Evolutionary conservation across 2,888 invertebrate genomes (phyloP).

Genomic region (Galerucella nymphaeae): DNA sequence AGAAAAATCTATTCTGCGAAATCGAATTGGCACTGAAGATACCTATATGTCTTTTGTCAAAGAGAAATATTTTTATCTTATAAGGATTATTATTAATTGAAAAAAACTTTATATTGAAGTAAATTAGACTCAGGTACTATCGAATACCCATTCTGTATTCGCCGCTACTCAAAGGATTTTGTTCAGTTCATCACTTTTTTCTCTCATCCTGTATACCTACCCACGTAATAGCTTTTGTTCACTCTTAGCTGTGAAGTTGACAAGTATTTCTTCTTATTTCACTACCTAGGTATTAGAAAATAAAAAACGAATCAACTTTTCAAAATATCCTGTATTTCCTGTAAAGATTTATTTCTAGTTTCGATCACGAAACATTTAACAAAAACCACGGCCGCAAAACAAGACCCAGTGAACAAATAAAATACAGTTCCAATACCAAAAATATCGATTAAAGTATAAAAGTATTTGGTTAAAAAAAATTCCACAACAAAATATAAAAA

Average conservation of each 20-base stretch:
- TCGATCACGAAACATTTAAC: slow-evolving; percentile 44
- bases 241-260: too few relatives aligned
- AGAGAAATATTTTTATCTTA: too few relatives aligned
- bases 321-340: slow-evolving; percentile 32
- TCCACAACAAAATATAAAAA: slow-evolving; percentile 53
- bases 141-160: too few relatives aligned
- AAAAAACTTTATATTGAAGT: too few relatives aligned
- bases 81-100: too few relatives aligned
- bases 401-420: slow-evolving; percentile 48
- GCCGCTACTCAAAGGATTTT: too few relatives aligned
- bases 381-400: slow-evolving; percentile 44
- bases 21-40: neutral
- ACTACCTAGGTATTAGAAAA: neutral
- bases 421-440: slow-evolving; percentile 50
- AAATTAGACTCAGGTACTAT: too few relatives aligned
- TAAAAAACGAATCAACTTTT: neutral
- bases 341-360: slow-evolving; percentile 30
- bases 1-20: neutral
- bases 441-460: slow-evolving; percentile 43
- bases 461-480: slow-evolving; percentile 48
- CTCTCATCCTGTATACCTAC: too few relatives aligned
- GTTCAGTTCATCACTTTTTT: too few relatives aligned
- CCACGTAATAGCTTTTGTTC: too few relatives aligned
- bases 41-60: too few relatives aligned
- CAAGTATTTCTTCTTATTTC: too few relatives aligned